Conservation (phyloP, 1,140 invertebrate genomes). For the Cotesia typhae region DNA sequence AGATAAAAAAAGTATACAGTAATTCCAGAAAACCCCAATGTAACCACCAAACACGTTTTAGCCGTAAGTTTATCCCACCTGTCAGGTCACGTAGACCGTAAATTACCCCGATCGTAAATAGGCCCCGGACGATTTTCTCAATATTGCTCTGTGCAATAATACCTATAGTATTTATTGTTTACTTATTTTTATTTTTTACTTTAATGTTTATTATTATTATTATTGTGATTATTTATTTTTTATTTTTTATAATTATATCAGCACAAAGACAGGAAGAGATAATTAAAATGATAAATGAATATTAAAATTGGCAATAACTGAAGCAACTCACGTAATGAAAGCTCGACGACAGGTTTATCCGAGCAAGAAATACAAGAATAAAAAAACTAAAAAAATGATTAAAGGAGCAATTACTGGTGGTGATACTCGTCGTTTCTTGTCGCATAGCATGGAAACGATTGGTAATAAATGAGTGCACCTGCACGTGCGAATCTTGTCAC, state of each 20-base stretch:
- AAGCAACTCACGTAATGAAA: background rate
- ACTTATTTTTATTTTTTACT: constrained; percentile 24
- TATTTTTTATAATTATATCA: background rate
- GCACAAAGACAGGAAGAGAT: background rate
- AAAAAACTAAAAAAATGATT: background rate
- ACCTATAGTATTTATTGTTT: constrained; percentile 27
- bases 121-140: constrained; percentile 43
- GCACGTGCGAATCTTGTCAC: constrained; percentile 20
- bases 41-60: constrained; percentile 13
- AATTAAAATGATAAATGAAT: constrained; percentile 5
- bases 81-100: constrained; percentile 40
- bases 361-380: background rate
- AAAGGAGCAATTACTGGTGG: background rate
- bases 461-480: constrained; percentile 18
- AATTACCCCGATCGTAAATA: constrained; percentile 46
- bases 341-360: background rate
- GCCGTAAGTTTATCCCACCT: constrained; percentile 36
- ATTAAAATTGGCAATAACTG: background rate
- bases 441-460: background rate
- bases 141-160: constrained; percentile 33
- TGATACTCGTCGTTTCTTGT: constrained; percentile 4
- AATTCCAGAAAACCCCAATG: background rate
- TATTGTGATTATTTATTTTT: constrained; percentile 5
- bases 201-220: background rate
- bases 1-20: no score